phyloP scores from a whole-genome alignment of 1,140 invertebrate genomes.

The Cherax destructor region DNA sequence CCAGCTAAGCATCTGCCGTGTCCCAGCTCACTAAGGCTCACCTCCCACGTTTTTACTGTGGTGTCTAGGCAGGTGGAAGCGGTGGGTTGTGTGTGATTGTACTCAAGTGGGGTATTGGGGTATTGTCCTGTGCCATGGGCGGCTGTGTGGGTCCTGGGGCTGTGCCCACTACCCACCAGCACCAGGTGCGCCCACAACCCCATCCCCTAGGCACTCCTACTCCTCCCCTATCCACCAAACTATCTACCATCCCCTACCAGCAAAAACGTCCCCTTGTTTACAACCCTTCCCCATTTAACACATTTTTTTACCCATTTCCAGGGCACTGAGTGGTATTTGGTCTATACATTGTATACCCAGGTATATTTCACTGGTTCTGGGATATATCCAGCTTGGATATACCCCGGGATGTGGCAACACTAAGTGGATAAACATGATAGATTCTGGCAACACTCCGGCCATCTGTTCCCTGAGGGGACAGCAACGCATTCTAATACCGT shows the following conservation, averaged over 20 bases:
- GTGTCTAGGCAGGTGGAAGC: slow-evolving; percentile 25
- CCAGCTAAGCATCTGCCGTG: no score
- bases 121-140: slow-evolving; percentile 28
- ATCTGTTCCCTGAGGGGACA: slow-evolving; percentile 15
- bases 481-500: background rate
- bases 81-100: slow-evolving; percentile 37
- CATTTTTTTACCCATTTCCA: no score
- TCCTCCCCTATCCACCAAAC: background rate
- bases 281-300: no score
- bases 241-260: no score
- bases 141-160: slow-evolving; percentile 2
- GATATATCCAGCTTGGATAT: no score
- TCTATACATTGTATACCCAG: no score
- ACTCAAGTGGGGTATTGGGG: slow-evolving; percentile 25
- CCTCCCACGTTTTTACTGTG: slow-evolving; percentile 36
- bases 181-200: slow-evolving; percentile 19
- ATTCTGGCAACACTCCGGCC: background rate
- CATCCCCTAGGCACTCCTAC: background rate
- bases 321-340: no score
- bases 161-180: background rate
- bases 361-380: no score
- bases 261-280: no score
- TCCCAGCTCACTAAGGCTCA: background rate
- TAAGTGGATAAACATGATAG: no score
- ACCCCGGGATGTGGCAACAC: slow-evolving; percentile 2